Percentiles rank a stretch among this genome's conserved stretches.
Conservation (phyloP, 2,113 vertebrate genomes). For the Zingel zingel region DNA sequence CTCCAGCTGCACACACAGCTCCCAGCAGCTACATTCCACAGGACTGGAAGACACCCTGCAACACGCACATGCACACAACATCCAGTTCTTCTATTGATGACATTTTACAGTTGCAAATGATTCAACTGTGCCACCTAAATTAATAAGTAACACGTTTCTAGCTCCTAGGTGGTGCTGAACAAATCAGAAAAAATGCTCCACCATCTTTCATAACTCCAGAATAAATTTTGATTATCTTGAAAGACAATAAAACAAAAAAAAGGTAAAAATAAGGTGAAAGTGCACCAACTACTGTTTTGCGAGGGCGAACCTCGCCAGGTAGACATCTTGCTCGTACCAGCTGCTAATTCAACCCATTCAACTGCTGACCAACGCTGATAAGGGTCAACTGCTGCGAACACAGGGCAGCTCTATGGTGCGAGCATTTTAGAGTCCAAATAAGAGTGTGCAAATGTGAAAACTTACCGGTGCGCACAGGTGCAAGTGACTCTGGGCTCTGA, state of each 20-base stretch:
- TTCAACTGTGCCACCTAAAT: not conserved
- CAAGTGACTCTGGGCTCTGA: too few relatives aligned
- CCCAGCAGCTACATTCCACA: constrained; percentile 62
- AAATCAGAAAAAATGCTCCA: not conserved
- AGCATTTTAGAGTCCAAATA: too few relatives aligned
- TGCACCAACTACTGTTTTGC: not conserved
- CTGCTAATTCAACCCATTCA: too few relatives aligned
- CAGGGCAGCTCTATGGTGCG: too few relatives aligned
- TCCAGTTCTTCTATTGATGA: too few relatives aligned
- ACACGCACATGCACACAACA: constrained; percentile 64
- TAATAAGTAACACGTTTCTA: not conserved
- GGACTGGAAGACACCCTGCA: constrained; percentile 85
- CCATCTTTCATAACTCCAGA: not conserved
- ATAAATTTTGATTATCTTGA: not conserved
- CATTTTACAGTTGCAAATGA: too few relatives aligned
- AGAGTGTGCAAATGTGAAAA: too few relatives aligned
- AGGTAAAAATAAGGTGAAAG: not conserved
- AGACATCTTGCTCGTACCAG: not conserved
- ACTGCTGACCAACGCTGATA: too few relatives aligned
- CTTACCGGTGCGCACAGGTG: too few relatives aligned
- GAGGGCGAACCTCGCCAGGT: not conserved
- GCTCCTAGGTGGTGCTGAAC: not conserved
- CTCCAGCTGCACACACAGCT: constrained; percentile 75
- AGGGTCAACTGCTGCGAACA: not conserved
- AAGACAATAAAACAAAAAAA: not conserved